Base-by-base conservation (phyloP, 35 echinoderm and acorn worm genomes). In the Amphiura filiformis region DNA sequence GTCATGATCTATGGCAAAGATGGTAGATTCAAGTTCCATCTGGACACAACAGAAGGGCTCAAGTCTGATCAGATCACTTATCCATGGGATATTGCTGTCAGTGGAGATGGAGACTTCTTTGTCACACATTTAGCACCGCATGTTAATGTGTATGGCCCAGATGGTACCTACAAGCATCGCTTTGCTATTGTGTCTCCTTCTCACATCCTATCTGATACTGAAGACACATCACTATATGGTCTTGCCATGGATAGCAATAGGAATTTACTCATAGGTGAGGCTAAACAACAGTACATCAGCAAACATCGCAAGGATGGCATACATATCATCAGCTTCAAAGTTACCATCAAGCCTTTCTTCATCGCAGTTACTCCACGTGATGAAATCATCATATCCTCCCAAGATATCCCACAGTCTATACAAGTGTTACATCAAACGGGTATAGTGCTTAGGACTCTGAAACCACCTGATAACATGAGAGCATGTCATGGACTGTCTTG, bases 281-380 rank as follows among this genome's bases (percentile, higher is more conserved):
- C 61, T n/a, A 70, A 70, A n/a, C 61, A 70, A 4, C 61, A 70
- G 61, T 70, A 70, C 61, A 70, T 70, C 61, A 70, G 61, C 28
- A 70, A 70, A n/a, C 61, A 70, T n/a, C 11, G 11, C 2, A 11
- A 70, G 26, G 61, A n/a, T 30, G 61, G 61, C 28, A 70, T n/a
- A 18, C 61, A 15, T 30, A 11, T 70, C 61, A 26, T 1, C 15
- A 52, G 44, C 28, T 70, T 70, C 61, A 70, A 70, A 70, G 61
- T 70, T 23, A 70, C 61, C 26, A 70, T 70, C 61, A 70, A 70
- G 28, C 61, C 61, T 18, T 70, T 70, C 61, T 70, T 70, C 28
- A 70, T 70, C 7, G 61, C 61, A 5, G 26, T 70, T 23, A 26
- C 61, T 15, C 61, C 61, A 26, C 61, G 2, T 5, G 28, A 70